Conservation (phyloP, 2,888 invertebrate species). For the Tinea pellionella region DNA sequence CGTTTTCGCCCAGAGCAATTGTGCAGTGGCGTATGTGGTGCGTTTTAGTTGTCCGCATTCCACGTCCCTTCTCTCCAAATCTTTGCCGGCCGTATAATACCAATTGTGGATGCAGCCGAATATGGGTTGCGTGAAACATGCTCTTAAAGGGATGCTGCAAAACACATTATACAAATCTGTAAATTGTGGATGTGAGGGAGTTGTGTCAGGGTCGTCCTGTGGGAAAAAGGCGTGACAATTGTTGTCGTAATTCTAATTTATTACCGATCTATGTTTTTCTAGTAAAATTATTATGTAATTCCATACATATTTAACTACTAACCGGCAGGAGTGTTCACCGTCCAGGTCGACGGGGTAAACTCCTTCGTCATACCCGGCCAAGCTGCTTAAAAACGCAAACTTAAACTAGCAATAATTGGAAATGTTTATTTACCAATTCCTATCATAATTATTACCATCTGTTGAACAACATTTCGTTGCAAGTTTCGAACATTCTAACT, state of each 20-base stretch:
- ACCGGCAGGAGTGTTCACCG: too few species aligned
- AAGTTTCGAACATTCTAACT: conserved; percentile 52
- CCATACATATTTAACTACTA: too few species aligned
- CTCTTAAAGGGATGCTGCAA: conserved; percentile 41
- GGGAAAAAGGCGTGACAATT: too few species aligned
- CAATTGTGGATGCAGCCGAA: conserved; percentile 52
- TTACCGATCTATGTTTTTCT: neutral
- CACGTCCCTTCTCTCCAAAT: conserved; percentile 35
- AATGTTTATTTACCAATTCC: neutral
- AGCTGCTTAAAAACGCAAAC: too few species aligned
- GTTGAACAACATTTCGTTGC: conserved; percentile 37
- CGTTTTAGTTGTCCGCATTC: conserved; percentile 41
- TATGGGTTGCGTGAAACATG: conserved; percentile 44
- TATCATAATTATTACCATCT: neutral
- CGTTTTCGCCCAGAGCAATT: conserved; percentile 51
- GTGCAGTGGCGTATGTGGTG: conserved; percentile 39
- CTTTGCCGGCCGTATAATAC: conserved; percentile 41
- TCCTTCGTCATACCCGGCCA: too few species aligned
- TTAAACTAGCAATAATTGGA: too few species aligned
- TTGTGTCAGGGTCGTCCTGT: too few species aligned
- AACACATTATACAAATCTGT: neutral
- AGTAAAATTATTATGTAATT: neutral
- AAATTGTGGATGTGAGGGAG: too few species aligned
- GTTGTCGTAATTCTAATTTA: too few species aligned
- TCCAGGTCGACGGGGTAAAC: too few species aligned